These are phyloP conservation scores for Nansenia antarctica DNA, from an alignment of 2,113 vertebrate species.

Conservation along the genomic window DNA sequence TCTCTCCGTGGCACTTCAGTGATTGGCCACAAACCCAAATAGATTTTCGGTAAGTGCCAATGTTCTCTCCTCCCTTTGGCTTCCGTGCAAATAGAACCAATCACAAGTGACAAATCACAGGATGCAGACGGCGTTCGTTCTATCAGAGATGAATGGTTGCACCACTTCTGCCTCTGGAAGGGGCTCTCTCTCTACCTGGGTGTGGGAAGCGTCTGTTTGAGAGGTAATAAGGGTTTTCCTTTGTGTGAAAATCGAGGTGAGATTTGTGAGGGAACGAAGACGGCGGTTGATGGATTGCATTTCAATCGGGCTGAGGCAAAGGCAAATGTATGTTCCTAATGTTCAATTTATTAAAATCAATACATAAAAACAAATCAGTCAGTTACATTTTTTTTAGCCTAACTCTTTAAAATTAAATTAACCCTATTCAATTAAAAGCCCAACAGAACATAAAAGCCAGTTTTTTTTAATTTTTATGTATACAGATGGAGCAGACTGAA, in stretches of 20 bases:
- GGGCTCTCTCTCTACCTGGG: conserved; percentile 15
- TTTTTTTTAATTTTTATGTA: no score
- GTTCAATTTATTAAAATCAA: no score
- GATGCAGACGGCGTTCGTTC: neutral
- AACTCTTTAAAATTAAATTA: no score
- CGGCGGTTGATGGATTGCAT: conserved; percentile 5
- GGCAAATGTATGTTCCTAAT: no score
- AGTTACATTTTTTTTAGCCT: neutral
- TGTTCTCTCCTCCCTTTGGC: neutral
- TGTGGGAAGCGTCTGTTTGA: neutral
- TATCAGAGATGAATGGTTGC: conserved; percentile 32
- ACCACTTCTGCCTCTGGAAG: conserved; percentile 20
- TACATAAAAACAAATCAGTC: no score
- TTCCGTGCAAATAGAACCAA: conserved; percentile 29
- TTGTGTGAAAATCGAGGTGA: conserved; percentile 32
- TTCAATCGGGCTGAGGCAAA: no score
- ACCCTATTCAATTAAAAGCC: no score
- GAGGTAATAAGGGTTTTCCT: conserved; percentile 32
- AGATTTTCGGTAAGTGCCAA: neutral
- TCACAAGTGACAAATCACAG: conserved; percentile 17
- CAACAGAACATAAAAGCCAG: no score
- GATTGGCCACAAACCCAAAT: conserved; percentile 12
- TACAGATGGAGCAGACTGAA: no score
- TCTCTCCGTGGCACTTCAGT: neutral
- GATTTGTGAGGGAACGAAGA: neutral